These are phyloP conservation scores for Belonocnema kinseyi DNA, from an alignment of 1,140 invertebrate genomes.

Conservation along the genomic window DNA sequence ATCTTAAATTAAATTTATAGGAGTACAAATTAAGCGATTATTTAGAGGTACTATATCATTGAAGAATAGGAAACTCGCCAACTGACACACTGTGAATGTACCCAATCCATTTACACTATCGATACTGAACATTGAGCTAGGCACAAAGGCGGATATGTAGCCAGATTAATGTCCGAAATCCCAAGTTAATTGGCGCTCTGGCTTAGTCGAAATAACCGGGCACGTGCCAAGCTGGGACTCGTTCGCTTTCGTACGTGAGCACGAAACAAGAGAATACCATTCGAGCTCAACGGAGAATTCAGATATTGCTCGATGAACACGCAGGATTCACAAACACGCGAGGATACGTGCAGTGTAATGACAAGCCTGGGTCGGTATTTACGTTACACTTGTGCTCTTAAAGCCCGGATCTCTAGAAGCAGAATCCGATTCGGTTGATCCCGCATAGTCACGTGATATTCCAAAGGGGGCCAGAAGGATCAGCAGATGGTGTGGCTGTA, in stretches of 20 bases:
- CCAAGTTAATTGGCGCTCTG: slow-evolving; percentile 18
- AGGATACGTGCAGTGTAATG: slow-evolving; percentile 2
- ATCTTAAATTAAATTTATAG: not conserved
- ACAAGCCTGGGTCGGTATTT: not conserved
- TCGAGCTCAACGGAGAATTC: not conserved
- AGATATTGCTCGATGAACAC: slow-evolving; percentile 12
- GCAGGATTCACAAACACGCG: slow-evolving; percentile 7
- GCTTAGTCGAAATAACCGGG: slow-evolving; percentile 25
- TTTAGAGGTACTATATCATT: not conserved
- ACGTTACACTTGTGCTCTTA: slow-evolving; percentile 20
- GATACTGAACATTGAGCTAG: not conserved
- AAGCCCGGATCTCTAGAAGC: slow-evolving; percentile 4
- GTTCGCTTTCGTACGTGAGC: slow-evolving; percentile 21
- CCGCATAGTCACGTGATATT: not conserved
- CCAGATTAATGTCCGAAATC: slow-evolving; percentile 20
- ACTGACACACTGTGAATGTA: not conserved
- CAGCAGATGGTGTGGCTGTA: not conserved
- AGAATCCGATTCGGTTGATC: not conserved
- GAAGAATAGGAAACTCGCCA: not conserved
- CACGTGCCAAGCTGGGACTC: slow-evolving; percentile 27
- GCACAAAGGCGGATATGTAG: slow-evolving; percentile 2
- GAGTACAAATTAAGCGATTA: not conserved
- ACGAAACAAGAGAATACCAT: slow-evolving; percentile 5
- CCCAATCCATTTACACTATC: slow-evolving; percentile 6
- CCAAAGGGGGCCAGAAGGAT: not conserved